phyloP scores from a whole-genome alignment of 2,113 vertebrate genomes.

The Hemibagrus wyckioides region DNA sequence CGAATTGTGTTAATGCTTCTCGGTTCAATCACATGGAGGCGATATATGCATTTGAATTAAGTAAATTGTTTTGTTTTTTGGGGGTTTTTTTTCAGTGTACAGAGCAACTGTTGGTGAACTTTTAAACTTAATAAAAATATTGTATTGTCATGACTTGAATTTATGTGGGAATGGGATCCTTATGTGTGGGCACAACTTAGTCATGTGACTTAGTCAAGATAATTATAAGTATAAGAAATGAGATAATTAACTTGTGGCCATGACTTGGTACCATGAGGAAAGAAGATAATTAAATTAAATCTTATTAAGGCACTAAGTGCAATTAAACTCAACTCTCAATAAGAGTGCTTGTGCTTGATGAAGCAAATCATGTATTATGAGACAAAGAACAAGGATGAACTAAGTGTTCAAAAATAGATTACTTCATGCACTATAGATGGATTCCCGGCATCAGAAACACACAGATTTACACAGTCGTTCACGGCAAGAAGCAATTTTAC shows the following conservation, averaged over 20 bases:
- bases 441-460: neutral
- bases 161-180: neutral
- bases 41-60: no score
- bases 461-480: neutral
- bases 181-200: neutral
- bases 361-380: neutral
- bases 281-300: neutral
- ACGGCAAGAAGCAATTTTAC: neutral
- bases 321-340: neutral
- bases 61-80: no score
- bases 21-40: no score
- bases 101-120: neutral
- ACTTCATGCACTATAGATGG: neutral
- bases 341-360: neutral
- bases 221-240: neutral
- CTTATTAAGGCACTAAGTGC: neutral
- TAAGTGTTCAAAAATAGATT: neutral
- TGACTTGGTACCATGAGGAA: neutral
- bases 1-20: no score
- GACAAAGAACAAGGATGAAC: neutral
- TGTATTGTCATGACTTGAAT: neutral
- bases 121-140: neutral
- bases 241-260: neutral
- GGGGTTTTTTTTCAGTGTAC: neutral
- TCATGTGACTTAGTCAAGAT: neutral